These are phyloP conservation scores for Drosophila neotestacea DNA, from an alignment of 2,888 invertebrate genomes.

Conservation along the genomic window DNA sequence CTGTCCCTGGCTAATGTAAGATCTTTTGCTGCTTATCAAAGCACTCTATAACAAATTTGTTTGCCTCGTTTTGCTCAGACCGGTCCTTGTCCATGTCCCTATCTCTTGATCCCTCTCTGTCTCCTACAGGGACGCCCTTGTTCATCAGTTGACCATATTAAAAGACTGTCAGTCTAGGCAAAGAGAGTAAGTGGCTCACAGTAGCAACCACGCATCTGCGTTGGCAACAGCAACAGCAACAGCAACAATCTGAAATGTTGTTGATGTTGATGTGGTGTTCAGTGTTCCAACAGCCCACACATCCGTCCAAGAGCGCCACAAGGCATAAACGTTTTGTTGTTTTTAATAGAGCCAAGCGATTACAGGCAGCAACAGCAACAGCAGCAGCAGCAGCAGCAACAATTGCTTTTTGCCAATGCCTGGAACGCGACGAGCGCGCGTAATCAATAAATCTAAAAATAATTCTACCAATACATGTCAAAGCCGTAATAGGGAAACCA, in stretches of 20 bases:
- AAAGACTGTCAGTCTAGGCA: conserved; percentile 61
- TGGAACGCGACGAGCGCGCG: conserved; percentile 75
- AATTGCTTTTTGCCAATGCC: conserved; percentile 56
- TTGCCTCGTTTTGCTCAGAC: conserved; percentile 22
- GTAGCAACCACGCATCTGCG: conserved; percentile 70
- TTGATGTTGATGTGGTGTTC: conserved; percentile 55
- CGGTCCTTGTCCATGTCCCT: conserved; percentile 17
- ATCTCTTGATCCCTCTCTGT: not conserved
- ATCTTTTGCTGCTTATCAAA: conserved; percentile 70
- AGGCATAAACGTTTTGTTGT: conserved; percentile 79
- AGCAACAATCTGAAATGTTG: conserved; percentile 46
- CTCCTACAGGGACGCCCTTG: conserved; percentile 46
- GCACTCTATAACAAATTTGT: conserved; percentile 58
- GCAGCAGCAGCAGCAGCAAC: conserved; percentile 46
- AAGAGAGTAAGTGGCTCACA: conserved; percentile 67
- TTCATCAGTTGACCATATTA: conserved; percentile 54
- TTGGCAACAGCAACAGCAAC: conserved; percentile 43
- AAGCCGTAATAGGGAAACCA: conserved; percentile 84
- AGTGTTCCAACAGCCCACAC: conserved; percentile 52
- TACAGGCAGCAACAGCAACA: conserved; percentile 56
- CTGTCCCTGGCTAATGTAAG: conserved; percentile 71
- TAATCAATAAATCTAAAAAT: conserved; percentile 83
- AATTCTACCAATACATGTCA: conserved; percentile 84
- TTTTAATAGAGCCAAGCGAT: conserved; percentile 79
- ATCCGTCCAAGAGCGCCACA: conserved; percentile 69